Evolutionary conservation across 2,888 invertebrate species (phyloP).

Genomic region (Drosophila putrida): DNA sequence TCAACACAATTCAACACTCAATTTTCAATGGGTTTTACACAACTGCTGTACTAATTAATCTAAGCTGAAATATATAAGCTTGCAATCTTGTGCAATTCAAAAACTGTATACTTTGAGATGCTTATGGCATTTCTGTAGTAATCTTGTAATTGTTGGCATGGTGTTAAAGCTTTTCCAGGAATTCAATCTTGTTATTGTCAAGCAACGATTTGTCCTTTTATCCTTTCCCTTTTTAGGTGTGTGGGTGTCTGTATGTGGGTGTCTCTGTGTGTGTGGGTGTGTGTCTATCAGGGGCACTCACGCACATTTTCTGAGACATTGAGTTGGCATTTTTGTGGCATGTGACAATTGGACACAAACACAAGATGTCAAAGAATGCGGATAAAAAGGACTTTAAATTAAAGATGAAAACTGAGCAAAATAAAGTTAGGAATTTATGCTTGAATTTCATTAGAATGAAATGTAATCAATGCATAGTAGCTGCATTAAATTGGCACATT

Average conservation of each 20-base stretch:
- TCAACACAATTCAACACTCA: slow-evolving; percentile 3
- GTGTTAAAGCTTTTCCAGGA: not conserved
- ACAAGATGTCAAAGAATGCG: not conserved
- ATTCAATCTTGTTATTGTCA: slow-evolving; percentile 4
- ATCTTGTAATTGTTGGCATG: not conserved
- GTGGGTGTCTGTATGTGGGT: not conserved
- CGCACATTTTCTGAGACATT: slow-evolving; percentile 16
- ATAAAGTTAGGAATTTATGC: not conserved
- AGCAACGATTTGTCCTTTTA: not conserved
- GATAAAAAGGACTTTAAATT: not conserved
- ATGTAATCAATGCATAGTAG: not conserved
- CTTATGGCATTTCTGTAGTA: not conserved
- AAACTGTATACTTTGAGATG: not conserved
- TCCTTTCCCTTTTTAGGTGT: not conserved
- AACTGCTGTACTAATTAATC: slow-evolving; percentile 22
- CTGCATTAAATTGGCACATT: slow-evolving; percentile 18
- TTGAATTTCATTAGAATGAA: not conserved
- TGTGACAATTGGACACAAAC: slow-evolving; percentile 17
- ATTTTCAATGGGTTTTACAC: slow-evolving; percentile 11
- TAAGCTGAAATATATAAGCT: slow-evolving; percentile 13
- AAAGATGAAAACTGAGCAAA: not conserved
- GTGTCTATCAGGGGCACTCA: slow-evolving; percentile 2
- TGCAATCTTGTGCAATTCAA: slow-evolving; percentile 16
- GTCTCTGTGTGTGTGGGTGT: not conserved
- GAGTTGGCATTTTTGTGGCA: slow-evolving; percentile 25